Base-by-base conservation (phyloP, 2,113 vertebrate species). In the Aythya baeri region DNA sequence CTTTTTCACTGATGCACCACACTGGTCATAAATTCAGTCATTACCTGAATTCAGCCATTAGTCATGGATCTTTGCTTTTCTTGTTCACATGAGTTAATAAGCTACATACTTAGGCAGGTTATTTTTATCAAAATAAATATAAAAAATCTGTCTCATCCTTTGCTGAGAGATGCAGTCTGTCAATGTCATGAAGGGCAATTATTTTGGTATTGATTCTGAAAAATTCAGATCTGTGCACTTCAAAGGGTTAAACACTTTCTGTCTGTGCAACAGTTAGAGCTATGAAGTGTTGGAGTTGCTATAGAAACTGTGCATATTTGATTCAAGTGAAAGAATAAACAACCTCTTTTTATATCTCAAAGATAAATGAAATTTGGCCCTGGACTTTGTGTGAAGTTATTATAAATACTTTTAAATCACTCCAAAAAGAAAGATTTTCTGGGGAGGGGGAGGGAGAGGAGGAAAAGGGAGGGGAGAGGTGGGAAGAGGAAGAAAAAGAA, bases 231-330 rank as follows among this genome's bases (percentile, higher is more conserved):
- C 66, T 8, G 1, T 50, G 34, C 31, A 44, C 61, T 85, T 85
- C 41, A 83, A 82, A 96, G 91, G 86, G 96, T 97, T 97, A 96
- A 97, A 85, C 44, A 3, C 76, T 78, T 79, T 62, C 82, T 44
- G 59, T 25, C 83, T 78, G 86, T 61, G 77, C 75, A 83, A 91
- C 86, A 89, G 92, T 88, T 83, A 44, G 91, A 88, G 83, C 89
- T 79, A 20, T 78, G 83, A 91, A 90, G 86, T 91, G 88, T 82
- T 78, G 62, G 66, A 34, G 96, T 96, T 96, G 83, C 96, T 92
- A 97, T 96, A 61, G 96, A 84, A 96, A 97, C 96, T 49, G 73
- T 41, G 43, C 62, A 85, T 46, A 50, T 82, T 94, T 66, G 92
- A 89, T 84, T 93, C 74, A 65, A 76, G 66, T 78, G 83, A 90